phyloP scores from a whole-genome alignment of 2,888 invertebrate species.

The Synergus umbraculus region DNA sequence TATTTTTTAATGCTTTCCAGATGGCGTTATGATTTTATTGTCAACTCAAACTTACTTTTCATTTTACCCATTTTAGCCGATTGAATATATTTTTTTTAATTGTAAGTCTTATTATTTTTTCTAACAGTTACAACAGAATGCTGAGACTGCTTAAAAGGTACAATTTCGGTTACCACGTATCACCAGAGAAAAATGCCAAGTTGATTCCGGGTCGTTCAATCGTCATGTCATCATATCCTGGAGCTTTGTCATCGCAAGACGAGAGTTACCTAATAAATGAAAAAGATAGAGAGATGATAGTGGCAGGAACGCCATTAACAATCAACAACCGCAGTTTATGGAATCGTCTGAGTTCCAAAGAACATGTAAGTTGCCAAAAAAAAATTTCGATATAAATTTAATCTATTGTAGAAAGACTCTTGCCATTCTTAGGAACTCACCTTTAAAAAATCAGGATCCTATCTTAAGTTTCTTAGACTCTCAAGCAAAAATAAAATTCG shows the following conservation, averaged over 20 bases:
- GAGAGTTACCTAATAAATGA: constrained; percentile 86
- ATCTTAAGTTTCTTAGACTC: constrained; percentile 3
- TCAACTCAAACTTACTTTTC: background rate
- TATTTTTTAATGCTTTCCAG: background rate
- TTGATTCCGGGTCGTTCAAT: constrained; percentile 84
- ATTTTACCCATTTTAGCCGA: background rate
- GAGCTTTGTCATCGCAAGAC: constrained; percentile 88
- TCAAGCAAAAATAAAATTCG: constrained; percentile 19
- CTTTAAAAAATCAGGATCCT: background rate
- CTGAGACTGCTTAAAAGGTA: constrained; percentile 90
- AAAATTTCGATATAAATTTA: background rate
- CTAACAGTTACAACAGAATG: constrained; percentile 87
- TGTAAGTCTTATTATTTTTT: constrained; percentile 19
- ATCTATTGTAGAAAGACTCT: background rate
- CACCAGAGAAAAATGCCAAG: constrained; percentile 76
- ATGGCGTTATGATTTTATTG: background rate
- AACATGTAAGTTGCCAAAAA: constrained; percentile 75
- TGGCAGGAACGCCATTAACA: constrained; percentile 88
- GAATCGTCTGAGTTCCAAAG: constrained; percentile 83
- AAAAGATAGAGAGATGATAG: constrained; percentile 79
- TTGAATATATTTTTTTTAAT: background rate
- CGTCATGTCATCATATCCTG: constrained; percentile 91
- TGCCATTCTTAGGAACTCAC: background rate
- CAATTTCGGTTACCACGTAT: constrained; percentile 86
- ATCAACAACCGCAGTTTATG: constrained; percentile 86